Percentiles rank a stretch among this genome's conserved stretches.
These are phyloP conservation scores for Steinernema scapterisci DNA, from an alignment of 2,888 invertebrate species.

Conservation along the genomic window DNA sequence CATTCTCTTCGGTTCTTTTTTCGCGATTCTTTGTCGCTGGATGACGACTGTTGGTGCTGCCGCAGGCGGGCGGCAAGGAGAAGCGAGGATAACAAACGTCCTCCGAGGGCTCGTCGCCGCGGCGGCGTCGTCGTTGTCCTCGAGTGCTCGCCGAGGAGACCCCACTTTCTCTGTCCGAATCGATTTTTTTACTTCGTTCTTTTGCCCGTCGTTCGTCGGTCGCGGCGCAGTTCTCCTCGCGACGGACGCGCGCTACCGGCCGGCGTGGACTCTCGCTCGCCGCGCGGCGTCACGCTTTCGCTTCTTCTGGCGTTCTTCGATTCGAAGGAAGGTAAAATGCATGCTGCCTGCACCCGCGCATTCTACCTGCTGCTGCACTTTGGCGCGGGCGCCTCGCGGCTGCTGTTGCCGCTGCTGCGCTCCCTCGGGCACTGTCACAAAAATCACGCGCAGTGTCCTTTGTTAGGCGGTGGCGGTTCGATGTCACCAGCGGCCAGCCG, in stretches of 20 bases:
- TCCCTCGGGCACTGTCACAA: constrained; percentile 31
- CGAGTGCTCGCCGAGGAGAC: constrained; percentile 9
- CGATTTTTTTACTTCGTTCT: constrained; percentile 11
- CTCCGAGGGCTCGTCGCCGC: no score
- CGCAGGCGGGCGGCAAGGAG: constrained; percentile 9
- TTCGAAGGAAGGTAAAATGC: constrained; percentile 10
- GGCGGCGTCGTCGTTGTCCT: constrained; percentile 6
- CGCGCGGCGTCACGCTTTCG: neutral
- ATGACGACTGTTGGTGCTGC: neutral
- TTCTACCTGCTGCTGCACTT: constrained; percentile 10
- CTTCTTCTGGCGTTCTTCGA: neutral
- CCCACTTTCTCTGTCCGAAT: constrained; percentile 1
- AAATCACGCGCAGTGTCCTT: constrained; percentile 32
- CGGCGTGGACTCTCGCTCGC: neutral
- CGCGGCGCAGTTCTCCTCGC: constrained; percentile 8
- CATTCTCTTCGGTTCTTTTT: constrained; percentile 3
- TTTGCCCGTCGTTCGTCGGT: neutral
- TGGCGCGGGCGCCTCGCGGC: neutral
- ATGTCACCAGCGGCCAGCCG: constrained; percentile 3
- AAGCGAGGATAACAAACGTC: constrained; percentile 7
- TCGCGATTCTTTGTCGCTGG: constrained; percentile 25
- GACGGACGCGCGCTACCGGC: neutral
- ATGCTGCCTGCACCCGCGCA: neutral
- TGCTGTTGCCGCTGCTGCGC: neutral
- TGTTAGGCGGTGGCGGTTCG: constrained; percentile 29